Evolutionary conservation across 2,113 vertebrate genomes (phyloP), one percentile per base, ranked within the genome.

Genomic region (Marmota monax): DNA sequence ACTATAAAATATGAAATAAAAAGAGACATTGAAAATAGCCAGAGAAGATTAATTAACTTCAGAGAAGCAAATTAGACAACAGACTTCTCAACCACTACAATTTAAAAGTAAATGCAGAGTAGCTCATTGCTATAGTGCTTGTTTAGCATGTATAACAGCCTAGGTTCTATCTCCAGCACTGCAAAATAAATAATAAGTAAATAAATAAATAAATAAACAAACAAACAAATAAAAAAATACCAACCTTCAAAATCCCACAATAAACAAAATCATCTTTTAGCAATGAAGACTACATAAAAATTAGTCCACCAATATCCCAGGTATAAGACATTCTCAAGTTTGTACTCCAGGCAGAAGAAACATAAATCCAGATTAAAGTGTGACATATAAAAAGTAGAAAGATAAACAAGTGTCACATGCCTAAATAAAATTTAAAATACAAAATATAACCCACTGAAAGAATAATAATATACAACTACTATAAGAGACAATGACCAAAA

Each of bases 31-130:
- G 65, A 84, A 51, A 58, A 76, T 39, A 69, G 8, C 48, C 27
- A 93, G 39, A 79, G 42, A 65, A 56, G 69, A 95, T 45, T 79
- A 70, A 89, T 58, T 61, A 61, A 90, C 78, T 90, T 92, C 83
- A 92, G 88, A 95, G 88, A 85, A 73, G 58, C 42, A 70, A 95
- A 61, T 67, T 29, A 56, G 53, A 65, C 8, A 48, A 76, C 23
- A 29, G 80, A 76, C 2, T 91, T 93, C 63, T 76, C 37, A 12
- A 23, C 16, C 17, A 84, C 17, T 18, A 56, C n/a, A 67, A 10
- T 37, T 78, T 48, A 37, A 94, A 88, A 92, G 53, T 51, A 72
- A 77, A 58, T 58, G 39, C 39, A 39, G 39, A 39, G 56, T 58
- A 58, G 20, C 20, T 4, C 5, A 20, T 18, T 58, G 56, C 18